Conservation (phyloP, 2,888 invertebrate species). For the Heteropelma amictum region DNA sequence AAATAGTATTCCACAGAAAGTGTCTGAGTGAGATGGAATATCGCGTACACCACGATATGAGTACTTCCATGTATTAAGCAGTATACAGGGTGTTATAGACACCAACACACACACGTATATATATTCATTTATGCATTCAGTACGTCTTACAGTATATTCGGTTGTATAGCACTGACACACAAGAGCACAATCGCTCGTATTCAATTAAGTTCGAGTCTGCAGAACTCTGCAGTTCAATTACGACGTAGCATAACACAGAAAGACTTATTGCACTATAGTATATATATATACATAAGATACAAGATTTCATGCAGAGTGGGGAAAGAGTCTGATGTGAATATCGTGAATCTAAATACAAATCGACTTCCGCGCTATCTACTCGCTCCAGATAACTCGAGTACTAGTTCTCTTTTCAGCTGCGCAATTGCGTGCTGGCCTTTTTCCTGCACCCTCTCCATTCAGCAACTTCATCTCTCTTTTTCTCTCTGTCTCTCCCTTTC, state of each 20-base stretch:
- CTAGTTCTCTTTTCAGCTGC: slow-evolving; percentile 48
- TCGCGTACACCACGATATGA: too few relatives aligned
- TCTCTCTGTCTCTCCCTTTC: not conserved
- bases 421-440: slow-evolving; percentile 34
- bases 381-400: slow-evolving; percentile 40
- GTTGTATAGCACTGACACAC: slow-evolving; percentile 10
- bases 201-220: slow-evolving; percentile 51
- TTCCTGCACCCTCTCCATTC: not conserved
- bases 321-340: slow-evolving; percentile 30
- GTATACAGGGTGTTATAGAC: too few relatives aligned
- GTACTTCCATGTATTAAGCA: too few relatives aligned
- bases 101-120: not conserved
- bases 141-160: not conserved
- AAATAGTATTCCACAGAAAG: too few relatives aligned
- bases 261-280: not conserved
- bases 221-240: slow-evolving; percentile 55
- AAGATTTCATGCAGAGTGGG: not conserved
- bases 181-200: slow-evolving; percentile 47
- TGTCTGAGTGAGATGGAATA: too few relatives aligned
- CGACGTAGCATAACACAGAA: slow-evolving; percentile 38
- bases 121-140: not conserved
- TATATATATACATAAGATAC: not conserved
- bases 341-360: slow-evolving; percentile 50
- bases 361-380: slow-evolving; percentile 51
- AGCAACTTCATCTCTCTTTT: not conserved